A percentile compares a stretch with the other conserved stretches of the same genome.
phyloP scores from a whole-genome alignment of 2,888 invertebrate genomes.

The Metopia argyrocephala region DNA sequence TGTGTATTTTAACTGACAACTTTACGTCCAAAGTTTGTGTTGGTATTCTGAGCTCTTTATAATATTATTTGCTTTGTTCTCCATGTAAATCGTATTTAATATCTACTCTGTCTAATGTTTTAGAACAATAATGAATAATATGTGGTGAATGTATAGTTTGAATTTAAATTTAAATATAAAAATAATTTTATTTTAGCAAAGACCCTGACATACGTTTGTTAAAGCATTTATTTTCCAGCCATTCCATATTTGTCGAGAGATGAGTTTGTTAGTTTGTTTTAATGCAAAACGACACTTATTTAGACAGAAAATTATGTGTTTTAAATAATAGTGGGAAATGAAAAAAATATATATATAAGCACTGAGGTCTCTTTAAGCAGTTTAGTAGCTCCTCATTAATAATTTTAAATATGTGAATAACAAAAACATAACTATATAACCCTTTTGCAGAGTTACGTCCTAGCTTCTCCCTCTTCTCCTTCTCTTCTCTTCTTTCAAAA shows the following conservation, averaged over 20 bases:
- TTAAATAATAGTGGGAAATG: too few relatives aligned
- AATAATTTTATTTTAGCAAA: conserved; percentile 10
- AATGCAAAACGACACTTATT: background rate
- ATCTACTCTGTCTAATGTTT: too few relatives aligned
- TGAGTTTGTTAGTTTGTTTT: conserved; percentile 28
- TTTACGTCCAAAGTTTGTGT: background rate
- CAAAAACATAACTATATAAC: too few relatives aligned
- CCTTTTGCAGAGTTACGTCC: too few relatives aligned
- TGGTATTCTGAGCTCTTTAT: background rate
- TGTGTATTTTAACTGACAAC: background rate
- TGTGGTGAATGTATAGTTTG: conserved; percentile 44
- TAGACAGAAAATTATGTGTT: background rate
- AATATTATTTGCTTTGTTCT: background rate
- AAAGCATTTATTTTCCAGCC: conserved; percentile 17
- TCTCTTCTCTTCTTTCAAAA: too few relatives aligned
- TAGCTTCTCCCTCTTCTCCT: too few relatives aligned
- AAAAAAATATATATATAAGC: too few relatives aligned
- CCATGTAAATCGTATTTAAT: background rate
- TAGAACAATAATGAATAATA: conserved; percentile 11
- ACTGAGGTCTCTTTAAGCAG: too few relatives aligned
- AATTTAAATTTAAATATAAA: conserved; percentile 26
- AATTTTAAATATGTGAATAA: too few relatives aligned
- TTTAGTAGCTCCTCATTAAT: too few relatives aligned
- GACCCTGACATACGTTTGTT: conserved; percentile 57
- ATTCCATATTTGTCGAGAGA: conserved; percentile 31